Evolutionary conservation across 1,140 invertebrate genomes (phyloP).

Genomic region (Sitobion miscanthi): DNA sequence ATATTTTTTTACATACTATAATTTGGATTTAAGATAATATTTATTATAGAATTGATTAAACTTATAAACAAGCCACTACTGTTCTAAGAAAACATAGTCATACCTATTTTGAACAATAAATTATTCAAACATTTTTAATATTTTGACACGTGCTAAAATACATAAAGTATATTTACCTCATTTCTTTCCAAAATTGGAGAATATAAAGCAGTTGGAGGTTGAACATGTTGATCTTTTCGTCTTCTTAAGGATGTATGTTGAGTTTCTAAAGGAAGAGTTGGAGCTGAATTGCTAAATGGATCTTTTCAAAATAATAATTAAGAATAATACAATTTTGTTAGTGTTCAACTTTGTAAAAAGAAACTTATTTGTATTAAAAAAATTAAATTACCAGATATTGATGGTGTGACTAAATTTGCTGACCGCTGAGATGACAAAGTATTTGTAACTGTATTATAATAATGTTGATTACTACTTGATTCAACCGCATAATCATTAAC

Average conservation of each 20-base stretch:
- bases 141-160: neutral
- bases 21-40: neutral
- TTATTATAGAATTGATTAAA: neutral
- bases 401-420: constrained; percentile 50
- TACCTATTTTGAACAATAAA: neutral
- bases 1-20: neutral
- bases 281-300: constrained; percentile 37
- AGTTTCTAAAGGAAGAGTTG: constrained; percentile 62
- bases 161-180: constrained; percentile 62
- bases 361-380: constrained; percentile 2
- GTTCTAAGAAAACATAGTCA: neutral
- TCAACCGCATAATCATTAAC: constrained; percentile 58
- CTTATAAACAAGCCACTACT: constrained; percentile 1
- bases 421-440: constrained; percentile 45
- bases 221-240: constrained; percentile 64
- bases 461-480: constrained; percentile 45
- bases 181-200: constrained; percentile 65
- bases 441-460: constrained; percentile 55
- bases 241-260: constrained; percentile 68
- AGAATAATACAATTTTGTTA: neutral
- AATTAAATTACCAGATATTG: constrained; percentile 34
- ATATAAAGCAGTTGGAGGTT: constrained; percentile 62
- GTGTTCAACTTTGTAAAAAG: neutral
- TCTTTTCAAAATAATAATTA: constrained; percentile 15
- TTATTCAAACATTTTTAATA: neutral